These are phyloP conservation scores for Psix sp. DNA, from an alignment of 1,140 invertebrate species.

Conservation along the genomic window DNA sequence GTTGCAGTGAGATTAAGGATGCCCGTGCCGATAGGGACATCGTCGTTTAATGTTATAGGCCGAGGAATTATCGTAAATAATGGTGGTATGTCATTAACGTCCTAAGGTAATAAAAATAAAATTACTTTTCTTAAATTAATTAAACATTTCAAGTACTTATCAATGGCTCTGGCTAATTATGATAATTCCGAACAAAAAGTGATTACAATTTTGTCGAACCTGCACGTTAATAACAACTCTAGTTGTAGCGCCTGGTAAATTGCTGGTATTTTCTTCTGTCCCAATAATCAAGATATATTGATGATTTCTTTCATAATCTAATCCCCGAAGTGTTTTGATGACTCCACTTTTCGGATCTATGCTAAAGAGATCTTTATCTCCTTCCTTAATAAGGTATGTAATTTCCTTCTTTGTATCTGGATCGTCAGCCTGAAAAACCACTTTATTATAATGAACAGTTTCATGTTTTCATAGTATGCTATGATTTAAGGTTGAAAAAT, in stretches of 20 bases:
- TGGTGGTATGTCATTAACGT: slow-evolving; percentile 90
- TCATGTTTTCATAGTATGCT: too few species aligned
- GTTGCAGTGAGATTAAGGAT: slow-evolving; percentile 87
- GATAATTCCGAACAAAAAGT: slow-evolving; percentile 9
- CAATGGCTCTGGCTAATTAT: too few species aligned
- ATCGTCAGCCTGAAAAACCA: slow-evolving; percentile 81
- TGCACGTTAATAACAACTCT: slow-evolving; percentile 86
- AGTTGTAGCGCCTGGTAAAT: slow-evolving; percentile 84
- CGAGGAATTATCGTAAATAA: slow-evolving; percentile 88
- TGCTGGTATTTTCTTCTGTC: slow-evolving; percentile 86
- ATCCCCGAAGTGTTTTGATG: slow-evolving; percentile 84
- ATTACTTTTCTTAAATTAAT: neutral
- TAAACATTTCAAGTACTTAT: too few species aligned
- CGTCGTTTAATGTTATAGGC: slow-evolving; percentile 89
- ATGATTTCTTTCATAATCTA: slow-evolving; percentile 87
- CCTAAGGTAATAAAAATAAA: slow-evolving; percentile 73
- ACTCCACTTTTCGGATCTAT: slow-evolving; percentile 88
- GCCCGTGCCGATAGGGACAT: slow-evolving; percentile 86
- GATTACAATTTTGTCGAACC: too few species aligned
- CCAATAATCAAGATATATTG: slow-evolving; percentile 87
- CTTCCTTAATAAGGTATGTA: slow-evolving; percentile 90
- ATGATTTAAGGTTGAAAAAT: too few species aligned
- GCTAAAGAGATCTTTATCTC: slow-evolving; percentile 87
- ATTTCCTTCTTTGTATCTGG: slow-evolving; percentile 88
- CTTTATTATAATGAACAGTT: neutral